Base-by-base conservation (phyloP, 2,113 vertebrate species). In the Lipophrys pholis region DNA sequence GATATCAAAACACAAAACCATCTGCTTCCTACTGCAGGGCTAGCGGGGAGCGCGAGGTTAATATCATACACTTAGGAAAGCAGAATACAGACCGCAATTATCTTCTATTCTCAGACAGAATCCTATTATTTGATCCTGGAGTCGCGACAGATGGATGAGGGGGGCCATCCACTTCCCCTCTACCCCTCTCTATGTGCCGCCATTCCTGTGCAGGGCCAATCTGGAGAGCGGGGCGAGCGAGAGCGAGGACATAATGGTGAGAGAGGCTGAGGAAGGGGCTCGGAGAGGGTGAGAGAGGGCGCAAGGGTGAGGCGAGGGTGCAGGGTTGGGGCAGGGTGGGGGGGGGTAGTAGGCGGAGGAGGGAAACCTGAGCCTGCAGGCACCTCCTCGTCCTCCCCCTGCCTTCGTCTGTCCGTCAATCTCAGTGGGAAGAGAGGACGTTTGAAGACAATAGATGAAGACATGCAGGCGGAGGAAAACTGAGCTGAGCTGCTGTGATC, bases 21-120 rank as follows among this genome's bases (percentile, higher is more conserved):
- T 96, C 95, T 97, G 96, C 94, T 93, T 92, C 75, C 69, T 77
- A 76, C 90, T 89, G 90, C 62, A 14, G 77, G 81, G 90, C 87
- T 91, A 16, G 59, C 1, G 90, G 90, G 87, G 93, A 94, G 93
- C 84, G 60, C 76, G 89, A 90, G 94, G 92, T 93, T 93, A 93
- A 93, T 94, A 94, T 93, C 92, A 91, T 91, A 91, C 82, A 86
- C 90, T 94, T 92, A 94, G 91, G 87, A 90, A 30, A 93, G 91
- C 90, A 91, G 92, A 94, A 93, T 90, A 82, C 92, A 93, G 84
- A 90, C 88, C 84, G 89, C 93, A 92, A 96, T 95, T 94, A 93
- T 92, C 95, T 90, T 89, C 94, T 91, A 90, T 93, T 91, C 83
- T 92, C 91, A 92, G 86, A 95, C 94, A 95, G 89, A 93, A 92